Conservation (phyloP, 2,797 vertebrate genomes). For the Lacerta bilineata region DNA sequence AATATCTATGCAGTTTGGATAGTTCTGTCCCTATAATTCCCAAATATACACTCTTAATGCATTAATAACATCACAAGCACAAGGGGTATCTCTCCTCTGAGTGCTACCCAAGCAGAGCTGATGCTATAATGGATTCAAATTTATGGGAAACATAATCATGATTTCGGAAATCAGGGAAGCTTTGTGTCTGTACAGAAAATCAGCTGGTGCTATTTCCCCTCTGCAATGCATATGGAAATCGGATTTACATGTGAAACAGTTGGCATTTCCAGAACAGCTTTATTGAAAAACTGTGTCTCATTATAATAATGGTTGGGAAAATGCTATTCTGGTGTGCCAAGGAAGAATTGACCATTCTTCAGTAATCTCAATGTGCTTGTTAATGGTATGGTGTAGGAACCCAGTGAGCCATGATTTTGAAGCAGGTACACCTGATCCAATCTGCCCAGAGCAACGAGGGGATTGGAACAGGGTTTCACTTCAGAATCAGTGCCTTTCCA, state of each 20-base stretch:
- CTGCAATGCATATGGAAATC: not conserved
- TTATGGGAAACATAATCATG: not conserved
- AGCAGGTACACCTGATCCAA: too few relatives aligned
- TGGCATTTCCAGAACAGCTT: slow-evolving; percentile 1
- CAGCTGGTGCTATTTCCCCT: not conserved
- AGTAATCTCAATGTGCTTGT: not conserved
- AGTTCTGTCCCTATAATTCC: too few relatives aligned
- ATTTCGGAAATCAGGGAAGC: slow-evolving; percentile 13
- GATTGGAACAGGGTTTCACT: too few relatives aligned
- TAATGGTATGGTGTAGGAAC: not conserved
- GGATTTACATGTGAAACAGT: not conserved
- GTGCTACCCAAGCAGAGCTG: not conserved
- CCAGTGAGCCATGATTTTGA: too few relatives aligned
- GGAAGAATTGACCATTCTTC: not conserved
- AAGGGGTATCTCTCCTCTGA: not conserved
- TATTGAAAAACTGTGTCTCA: not conserved
- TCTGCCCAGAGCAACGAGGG: too few relatives aligned
- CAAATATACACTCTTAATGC: not conserved
- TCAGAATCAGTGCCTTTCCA: too few relatives aligned
- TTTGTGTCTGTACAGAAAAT: not conserved
- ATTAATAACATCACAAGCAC: not conserved
- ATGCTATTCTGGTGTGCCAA: not conserved
- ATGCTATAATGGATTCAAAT: not conserved
- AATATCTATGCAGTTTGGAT: too few relatives aligned
- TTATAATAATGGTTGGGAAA: not conserved